Conservation (phyloP, 2,113 vertebrate species). For the Aplodontia rufa region DNA sequence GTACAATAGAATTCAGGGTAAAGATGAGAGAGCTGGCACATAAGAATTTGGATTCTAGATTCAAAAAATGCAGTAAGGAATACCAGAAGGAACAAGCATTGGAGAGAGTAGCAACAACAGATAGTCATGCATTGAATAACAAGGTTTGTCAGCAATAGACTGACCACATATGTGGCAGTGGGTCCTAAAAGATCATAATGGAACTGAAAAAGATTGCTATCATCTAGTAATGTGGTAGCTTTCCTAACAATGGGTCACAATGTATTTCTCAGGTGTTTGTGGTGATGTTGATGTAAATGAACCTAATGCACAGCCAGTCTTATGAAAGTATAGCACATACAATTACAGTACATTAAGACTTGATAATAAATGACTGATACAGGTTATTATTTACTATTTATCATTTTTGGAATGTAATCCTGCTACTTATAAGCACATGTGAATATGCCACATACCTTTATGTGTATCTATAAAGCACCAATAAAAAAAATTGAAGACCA, state of each 20-base stretch:
- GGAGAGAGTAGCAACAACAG: background rate
- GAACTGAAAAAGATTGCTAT: background rate
- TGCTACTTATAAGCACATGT: background rate
- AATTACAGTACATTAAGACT: background rate
- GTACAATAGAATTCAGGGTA: background rate
- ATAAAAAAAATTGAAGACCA: too few species aligned
- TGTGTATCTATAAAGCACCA: too few species aligned
- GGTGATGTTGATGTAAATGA: background rate
- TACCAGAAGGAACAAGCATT: background rate
- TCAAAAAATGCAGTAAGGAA: background rate
- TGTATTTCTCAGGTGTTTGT: background rate
- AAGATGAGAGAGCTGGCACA: background rate
- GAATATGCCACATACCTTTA: too few species aligned
- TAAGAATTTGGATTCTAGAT: background rate
- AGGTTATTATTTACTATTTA: background rate
- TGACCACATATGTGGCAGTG: too few species aligned
- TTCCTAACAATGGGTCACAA: background rate
- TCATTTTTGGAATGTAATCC: background rate
- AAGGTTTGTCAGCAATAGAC: background rate
- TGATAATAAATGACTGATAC: too few species aligned
- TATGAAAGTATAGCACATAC: background rate
- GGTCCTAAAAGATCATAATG: background rate
- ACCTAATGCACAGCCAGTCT: background rate
- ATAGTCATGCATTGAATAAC: background rate
- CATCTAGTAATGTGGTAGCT: background rate